Conservation (phyloP, 2,113 vertebrate species). For the Aramus guarauna region DNA sequence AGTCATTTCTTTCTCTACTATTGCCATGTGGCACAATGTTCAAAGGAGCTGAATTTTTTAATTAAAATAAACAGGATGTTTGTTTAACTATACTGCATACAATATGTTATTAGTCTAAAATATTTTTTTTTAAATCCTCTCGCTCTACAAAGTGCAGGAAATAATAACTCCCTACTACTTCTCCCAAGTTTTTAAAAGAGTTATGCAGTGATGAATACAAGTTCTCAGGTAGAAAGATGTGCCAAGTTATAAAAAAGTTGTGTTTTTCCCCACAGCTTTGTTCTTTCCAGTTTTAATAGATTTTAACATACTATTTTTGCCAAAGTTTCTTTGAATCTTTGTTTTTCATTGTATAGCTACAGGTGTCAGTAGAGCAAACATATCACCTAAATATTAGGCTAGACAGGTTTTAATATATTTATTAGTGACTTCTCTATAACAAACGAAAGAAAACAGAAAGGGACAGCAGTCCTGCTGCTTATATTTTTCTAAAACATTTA, state of each 20-base stretch:
- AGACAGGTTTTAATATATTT: not conserved
- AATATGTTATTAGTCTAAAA: conserved; percentile 40
- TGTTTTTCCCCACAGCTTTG: not conserved
- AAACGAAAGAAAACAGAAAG: not conserved
- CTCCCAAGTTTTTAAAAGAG: not conserved
- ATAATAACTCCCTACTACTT: conserved; percentile 12
- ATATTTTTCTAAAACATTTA: not conserved
- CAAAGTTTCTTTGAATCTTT: not conserved
- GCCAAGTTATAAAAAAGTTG: not conserved
- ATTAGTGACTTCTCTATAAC: not conserved
- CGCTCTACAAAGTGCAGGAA: conserved; percentile 17
- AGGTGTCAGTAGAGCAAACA: not conserved
- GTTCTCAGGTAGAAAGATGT: not conserved
- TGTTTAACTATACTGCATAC: conserved; percentile 25
- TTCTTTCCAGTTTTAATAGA: not conserved
- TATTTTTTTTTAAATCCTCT: not conserved
- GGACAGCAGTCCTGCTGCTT: not conserved
- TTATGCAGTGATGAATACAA: not conserved
- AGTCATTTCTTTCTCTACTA: conserved; percentile 35
- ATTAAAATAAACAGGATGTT: conserved; percentile 33
- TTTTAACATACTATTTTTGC: not conserved
- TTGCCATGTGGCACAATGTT: conserved; percentile 23
- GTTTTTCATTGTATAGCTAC: not conserved
- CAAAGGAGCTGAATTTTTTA: conserved; percentile 51
- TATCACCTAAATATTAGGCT: not conserved